Percentiles rank a stretch among this genome's conserved stretches.
phyloP scores from a whole-genome alignment of 2,113 vertebrate species.

The Campylomormyrus numenius region DNA sequence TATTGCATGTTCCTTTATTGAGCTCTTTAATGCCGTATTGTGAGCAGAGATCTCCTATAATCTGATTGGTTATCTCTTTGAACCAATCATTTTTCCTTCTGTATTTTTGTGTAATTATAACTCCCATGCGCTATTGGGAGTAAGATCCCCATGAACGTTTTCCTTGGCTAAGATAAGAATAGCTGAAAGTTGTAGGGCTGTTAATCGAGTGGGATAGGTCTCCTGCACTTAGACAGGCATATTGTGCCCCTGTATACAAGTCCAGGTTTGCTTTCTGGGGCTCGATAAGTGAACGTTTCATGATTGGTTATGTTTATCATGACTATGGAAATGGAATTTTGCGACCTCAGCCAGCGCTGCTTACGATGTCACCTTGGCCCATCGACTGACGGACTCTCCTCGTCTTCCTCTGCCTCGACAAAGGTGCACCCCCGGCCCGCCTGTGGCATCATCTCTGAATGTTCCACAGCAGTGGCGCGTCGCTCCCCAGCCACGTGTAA shows the following conservation, averaged over 20 bases:
- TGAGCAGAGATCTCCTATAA: neutral
- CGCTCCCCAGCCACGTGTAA: slow-evolving; percentile 5
- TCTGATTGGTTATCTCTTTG: too few species aligned
- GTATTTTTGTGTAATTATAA: too few species aligned
- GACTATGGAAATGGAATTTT: neutral
- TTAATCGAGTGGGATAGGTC: neutral
- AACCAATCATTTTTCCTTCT: too few species aligned
- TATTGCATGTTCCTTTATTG: neutral
- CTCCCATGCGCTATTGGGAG: neutral
- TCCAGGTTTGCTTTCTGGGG: neutral
- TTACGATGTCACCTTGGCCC: neutral
- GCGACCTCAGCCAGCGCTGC: neutral
- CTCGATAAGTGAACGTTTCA: neutral
- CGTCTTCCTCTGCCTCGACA: neutral
- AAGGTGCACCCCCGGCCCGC: neutral
- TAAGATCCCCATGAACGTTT: neutral
- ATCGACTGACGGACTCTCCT: neutral
- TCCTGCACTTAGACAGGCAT: neutral
- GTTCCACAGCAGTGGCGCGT: slow-evolving; percentile 9
- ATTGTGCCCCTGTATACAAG: neutral
- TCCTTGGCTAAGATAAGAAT: neutral
- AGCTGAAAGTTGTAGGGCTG: neutral
- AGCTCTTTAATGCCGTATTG: neutral
- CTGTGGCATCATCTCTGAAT: neutral
- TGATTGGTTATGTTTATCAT: neutral